Evolutionary conservation across 1,140 invertebrate genomes (phyloP).

Genomic region (Venturia canescens): DNA sequence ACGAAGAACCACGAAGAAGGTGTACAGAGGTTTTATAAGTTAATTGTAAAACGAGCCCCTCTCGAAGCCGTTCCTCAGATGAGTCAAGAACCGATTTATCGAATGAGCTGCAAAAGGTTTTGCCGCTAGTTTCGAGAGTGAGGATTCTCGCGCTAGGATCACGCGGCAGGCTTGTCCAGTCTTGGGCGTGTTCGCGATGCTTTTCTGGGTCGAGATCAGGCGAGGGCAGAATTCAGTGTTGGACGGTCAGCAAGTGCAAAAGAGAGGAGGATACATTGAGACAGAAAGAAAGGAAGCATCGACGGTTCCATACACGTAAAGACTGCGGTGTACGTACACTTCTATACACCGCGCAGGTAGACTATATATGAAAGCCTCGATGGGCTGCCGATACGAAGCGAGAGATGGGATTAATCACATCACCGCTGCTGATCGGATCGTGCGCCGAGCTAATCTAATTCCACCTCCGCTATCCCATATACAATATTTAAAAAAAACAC

Average conservation of each 20-base stretch:
- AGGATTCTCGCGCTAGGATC: conserved; percentile 10
- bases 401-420: conserved; percentile 63
- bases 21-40: background rate
- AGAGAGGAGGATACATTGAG: background rate
- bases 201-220: conserved; percentile 48
- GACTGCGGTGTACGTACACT: too few relatives aligned
- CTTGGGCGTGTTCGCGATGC: conserved; percentile 55
- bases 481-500: conserved; percentile 1
- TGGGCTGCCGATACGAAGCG: conserved; percentile 54
- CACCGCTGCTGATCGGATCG: conserved; percentile 59
- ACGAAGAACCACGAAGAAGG: background rate
- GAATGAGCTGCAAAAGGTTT: conserved; percentile 5
- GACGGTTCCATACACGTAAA: too few relatives aligned
- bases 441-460: conserved; percentile 69
- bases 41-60: conserved; percentile 8
- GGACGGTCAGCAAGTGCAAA: background rate
- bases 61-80: conserved; percentile 19
- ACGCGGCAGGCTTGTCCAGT: conserved; percentile 12
- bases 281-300: background rate
- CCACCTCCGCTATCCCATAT: conserved; percentile 54
- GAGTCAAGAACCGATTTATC: conserved; percentile 44
- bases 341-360: conserved; percentile 8
- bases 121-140: conserved; percentile 3
- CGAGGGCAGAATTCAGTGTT: background rate
- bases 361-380: conserved; percentile 32